Base-by-base conservation (phyloP, 2,113 vertebrate genomes). In the Polypterus bichir region DNA sequence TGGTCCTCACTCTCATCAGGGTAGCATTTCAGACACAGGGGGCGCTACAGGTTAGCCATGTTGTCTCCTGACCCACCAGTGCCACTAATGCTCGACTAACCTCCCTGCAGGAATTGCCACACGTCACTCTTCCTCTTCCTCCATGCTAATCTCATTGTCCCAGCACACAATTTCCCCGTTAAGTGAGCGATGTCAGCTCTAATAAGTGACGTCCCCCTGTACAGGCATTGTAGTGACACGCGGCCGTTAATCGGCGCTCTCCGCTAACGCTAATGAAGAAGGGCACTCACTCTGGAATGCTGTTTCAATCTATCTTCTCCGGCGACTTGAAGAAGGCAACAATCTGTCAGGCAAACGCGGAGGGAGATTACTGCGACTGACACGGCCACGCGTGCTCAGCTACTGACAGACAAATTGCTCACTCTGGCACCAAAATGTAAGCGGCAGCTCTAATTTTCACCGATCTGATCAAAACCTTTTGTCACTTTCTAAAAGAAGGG, bases 321-420 rank as follows among this genome's bases (percentile, higher is more conserved):
- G 77, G 90, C 86, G 89, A 91, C 85, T 90, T 76, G 77, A 81
- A 87, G 86, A 93, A 86, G 85, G 86, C 88, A 92, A 86, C 92
- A 92, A 97, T 97, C 91, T 92, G 91, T 94, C 93, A 94, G 86
- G 84, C 86, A 88, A 86, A 85, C 88, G 86, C 80, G 85, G 90
- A 93, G 81, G 81, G 88, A 94, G 94, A 97, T 97, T 92, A 93
- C 92, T 91, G 88, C 75, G 85, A 79, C 85, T 86, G 80, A 66
- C 74, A 72, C 74, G 81, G 83, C 83, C 85, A 82, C 84, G 87
- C 86, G 87, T 83, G 85, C 86, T 79, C 88, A 78, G 83, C 84
- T 78, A 84, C 87, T 94, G 92, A 94, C 91, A 93, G 91, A 91
- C 88, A 93, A 97, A 97, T 97, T 89, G 90, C 84, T 77, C 72